Percentiles rank a stretch among this genome's conserved stretches.
phyloP scores from a whole-genome alignment of 2,888 invertebrate species.

The Thymelicus acteon region DNA sequence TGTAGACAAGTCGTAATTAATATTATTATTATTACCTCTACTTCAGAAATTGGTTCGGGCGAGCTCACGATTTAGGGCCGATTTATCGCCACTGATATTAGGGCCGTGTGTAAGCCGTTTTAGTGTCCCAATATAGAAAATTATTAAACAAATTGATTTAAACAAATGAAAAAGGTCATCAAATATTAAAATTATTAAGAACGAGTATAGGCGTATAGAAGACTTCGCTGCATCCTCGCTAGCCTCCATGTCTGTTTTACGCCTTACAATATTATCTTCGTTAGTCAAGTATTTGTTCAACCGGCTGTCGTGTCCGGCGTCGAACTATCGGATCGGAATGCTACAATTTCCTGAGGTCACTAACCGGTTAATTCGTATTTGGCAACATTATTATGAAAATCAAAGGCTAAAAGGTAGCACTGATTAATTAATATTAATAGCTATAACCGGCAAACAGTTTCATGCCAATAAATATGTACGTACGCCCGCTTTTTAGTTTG shows the following conservation, averaged over 20 bases:
- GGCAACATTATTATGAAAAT: conserved; percentile 21
- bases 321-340: conserved; percentile 58
- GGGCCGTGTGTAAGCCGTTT: too few species aligned
- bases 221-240: neutral
- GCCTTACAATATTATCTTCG: conserved; percentile 12
- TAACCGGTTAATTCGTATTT: conserved; percentile 43
- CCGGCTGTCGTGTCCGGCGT: conserved; percentile 14
- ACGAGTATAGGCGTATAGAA: too few species aligned
- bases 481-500: conserved; percentile 21
- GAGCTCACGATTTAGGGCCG: too few species aligned
- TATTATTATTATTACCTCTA: too few species aligned
- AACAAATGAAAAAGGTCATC: too few species aligned
- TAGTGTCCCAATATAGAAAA: too few species aligned
- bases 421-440: conserved; percentile 32
- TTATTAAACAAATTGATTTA: too few species aligned
- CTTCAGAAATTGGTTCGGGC: too few species aligned
- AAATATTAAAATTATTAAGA: too few species aligned
- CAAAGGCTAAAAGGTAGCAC: conserved; percentile 41
- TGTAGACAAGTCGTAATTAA: too few species aligned
- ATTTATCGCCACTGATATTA: too few species aligned
- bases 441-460: conserved; percentile 21
- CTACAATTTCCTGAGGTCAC: conserved; percentile 66
- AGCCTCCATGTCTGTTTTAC: neutral
- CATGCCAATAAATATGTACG: neutral
- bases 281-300: conserved; percentile 13